Conservation (phyloP, 2,888 invertebrate species). For the Polydrusus tereticollis region DNA sequence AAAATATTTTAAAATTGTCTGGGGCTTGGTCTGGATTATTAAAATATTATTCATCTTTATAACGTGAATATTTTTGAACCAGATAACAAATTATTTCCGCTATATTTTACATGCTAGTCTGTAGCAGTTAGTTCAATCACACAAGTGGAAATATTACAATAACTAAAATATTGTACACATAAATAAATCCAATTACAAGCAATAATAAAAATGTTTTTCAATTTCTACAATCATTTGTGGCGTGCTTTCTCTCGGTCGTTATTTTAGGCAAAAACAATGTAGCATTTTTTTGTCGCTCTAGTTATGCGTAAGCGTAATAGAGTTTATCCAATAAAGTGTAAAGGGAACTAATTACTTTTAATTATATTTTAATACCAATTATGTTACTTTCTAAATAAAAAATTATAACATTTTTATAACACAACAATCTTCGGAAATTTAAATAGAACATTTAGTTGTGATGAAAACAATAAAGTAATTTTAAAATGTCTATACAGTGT, state of each 20-base stretch:
- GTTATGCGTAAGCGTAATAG: neutral
- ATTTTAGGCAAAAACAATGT: neutral
- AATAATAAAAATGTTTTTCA: neutral
- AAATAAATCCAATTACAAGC: no score
- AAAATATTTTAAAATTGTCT: no score
- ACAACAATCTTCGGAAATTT: no score
- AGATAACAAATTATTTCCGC: no score
- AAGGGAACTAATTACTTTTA: neutral
- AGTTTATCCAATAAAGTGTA: neutral
- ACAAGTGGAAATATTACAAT: neutral
- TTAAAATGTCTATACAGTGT: no score
- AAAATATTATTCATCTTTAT: no score
- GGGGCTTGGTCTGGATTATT: no score
- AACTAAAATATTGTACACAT: neutral
- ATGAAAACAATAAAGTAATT: no score
- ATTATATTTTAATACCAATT: neutral
- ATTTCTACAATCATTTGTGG: constrained; percentile 4
- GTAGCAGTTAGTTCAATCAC: no score
- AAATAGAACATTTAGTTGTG: no score
- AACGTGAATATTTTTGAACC: no score
- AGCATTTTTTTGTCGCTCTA: neutral
- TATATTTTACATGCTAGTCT: no score
- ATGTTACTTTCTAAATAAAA: neutral
- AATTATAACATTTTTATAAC: neutral
- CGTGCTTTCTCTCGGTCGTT: neutral